phyloP scores from a whole-genome alignment of 2,113 vertebrate genomes.

The Xyrauchen texanus region DNA sequence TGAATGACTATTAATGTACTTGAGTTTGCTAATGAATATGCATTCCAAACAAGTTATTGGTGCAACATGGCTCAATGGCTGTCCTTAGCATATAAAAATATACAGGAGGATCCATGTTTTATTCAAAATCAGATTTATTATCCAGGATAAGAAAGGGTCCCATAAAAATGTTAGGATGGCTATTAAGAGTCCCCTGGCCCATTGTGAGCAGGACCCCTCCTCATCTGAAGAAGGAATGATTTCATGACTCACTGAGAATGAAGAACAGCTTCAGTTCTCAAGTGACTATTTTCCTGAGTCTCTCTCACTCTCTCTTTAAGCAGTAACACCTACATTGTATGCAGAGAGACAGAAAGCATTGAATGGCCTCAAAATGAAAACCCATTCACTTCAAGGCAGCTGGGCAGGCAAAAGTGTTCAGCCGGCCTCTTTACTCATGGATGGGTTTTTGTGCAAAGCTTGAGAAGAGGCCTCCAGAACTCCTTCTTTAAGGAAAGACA shows the following conservation, averaged over 20 bases:
- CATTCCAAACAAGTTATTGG: not conserved
- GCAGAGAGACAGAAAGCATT: constrained; percentile 64
- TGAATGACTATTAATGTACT: not conserved
- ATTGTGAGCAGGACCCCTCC: constrained; percentile 42
- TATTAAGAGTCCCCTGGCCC: constrained; percentile 42
- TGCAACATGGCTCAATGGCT: not conserved
- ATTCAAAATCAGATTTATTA: constrained; percentile 62
- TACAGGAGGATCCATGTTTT: constrained; percentile 57
- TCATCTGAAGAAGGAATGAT: constrained; percentile 30
- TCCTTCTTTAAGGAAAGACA: constrained; percentile 47
- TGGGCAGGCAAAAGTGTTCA: constrained; percentile 69
- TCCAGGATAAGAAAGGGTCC: constrained; percentile 51
- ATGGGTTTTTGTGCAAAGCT: constrained; percentile 78
- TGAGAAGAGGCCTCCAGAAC: constrained; percentile 46
- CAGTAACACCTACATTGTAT: constrained; percentile 74
- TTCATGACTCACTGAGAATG: constrained; percentile 58
- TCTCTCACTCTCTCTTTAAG: constrained; percentile 55
- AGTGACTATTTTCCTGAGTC: constrained; percentile 41
- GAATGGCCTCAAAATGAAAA: constrained; percentile 63
- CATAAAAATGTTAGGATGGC: constrained; percentile 46
- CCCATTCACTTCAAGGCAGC: constrained; percentile 74
- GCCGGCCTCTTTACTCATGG: constrained; percentile 78
- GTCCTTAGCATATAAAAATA: constrained; percentile 38
- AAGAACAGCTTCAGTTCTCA: constrained; percentile 52
- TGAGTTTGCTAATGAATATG: not conserved